Evolutionary conservation across 2,113 vertebrate species (phyloP).

Genomic region (Mungos mungo): DNA sequence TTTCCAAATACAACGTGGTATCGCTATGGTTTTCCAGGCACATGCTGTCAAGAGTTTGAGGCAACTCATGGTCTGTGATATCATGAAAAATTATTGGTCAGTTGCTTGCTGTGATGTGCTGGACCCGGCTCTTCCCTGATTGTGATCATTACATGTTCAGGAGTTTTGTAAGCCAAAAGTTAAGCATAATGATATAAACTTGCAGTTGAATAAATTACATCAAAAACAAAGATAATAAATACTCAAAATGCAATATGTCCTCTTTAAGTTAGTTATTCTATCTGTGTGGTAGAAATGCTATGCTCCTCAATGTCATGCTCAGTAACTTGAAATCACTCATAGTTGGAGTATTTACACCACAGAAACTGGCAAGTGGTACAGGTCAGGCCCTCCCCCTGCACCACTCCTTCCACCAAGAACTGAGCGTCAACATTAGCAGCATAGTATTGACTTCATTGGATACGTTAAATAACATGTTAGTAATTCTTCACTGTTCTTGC

Average conservation of each 20-base stretch:
- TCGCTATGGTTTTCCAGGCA: neutral
- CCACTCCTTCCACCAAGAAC: neutral
- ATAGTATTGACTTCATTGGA: neutral
- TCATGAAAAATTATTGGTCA: rapidly evolving
- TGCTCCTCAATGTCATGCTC: neutral
- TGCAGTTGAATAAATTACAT: neutral
- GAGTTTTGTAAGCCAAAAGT: neutral
- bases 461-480: no score
- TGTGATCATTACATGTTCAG: neutral
- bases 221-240: neutral
- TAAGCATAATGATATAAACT: neutral
- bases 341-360: neutral
- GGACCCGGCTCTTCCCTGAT: neutral
- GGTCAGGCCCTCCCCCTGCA: neutral
- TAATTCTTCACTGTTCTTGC: neutral
- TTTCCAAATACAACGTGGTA: neutral
- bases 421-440: neutral
- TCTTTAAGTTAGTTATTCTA: neutral
- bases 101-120: neutral
- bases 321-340: neutral
- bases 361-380: neutral
- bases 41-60: neutral
- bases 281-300: neutral
- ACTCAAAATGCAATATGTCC: neutral
- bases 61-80: neutral